Evolutionary conservation across 2,888 invertebrate species (phyloP).

Genomic region (Tetheella fluctuosa): DNA sequence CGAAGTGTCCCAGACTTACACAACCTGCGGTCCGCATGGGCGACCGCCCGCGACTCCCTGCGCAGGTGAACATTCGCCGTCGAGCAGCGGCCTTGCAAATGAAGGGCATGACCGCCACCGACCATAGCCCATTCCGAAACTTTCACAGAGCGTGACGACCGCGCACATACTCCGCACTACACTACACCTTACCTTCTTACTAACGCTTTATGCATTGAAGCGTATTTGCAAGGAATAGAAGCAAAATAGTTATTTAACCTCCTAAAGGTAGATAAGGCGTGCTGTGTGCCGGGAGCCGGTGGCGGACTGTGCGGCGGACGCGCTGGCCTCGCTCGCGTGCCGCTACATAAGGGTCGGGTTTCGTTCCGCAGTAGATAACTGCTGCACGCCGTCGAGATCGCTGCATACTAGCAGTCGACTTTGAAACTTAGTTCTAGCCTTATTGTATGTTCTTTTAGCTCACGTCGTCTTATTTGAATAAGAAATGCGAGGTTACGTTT

Average conservation of each 20-base stretch:
- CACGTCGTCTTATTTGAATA: conserved; percentile 64
- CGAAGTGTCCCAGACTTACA: conserved; percentile 66
- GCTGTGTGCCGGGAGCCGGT: conserved; percentile 30
- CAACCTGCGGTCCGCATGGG: conserved; percentile 44
- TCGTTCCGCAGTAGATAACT: conserved; percentile 82
- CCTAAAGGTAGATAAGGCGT: conserved; percentile 26
- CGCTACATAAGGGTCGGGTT: conserved; percentile 73
- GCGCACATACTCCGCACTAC: conserved; percentile 17
- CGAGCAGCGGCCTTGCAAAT: conserved; percentile 55
- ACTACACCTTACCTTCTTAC: not conserved
- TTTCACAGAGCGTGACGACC: conserved; percentile 45
- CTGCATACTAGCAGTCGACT: conserved; percentile 67
- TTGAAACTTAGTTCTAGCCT: conserved; percentile 66
- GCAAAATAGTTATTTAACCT: conserved; percentile 17
- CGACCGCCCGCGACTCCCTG: conserved; percentile 37
- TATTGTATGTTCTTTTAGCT: conserved; percentile 67
- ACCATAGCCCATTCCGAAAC: conserved; percentile 40
- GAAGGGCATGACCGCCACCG: conserved; percentile 45
- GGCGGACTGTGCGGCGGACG: conserved; percentile 39
- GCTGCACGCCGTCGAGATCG: conserved; percentile 54
- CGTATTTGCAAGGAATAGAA: conserved; percentile 37
- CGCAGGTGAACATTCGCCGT: conserved; percentile 63
- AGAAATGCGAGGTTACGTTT: conserved; percentile 67
- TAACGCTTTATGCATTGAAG: not conserved
- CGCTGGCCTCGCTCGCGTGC: conserved; percentile 72